Evolutionary conservation across 1,140 invertebrate species (phyloP).

Genomic region (Pissodes strobi): DNA sequence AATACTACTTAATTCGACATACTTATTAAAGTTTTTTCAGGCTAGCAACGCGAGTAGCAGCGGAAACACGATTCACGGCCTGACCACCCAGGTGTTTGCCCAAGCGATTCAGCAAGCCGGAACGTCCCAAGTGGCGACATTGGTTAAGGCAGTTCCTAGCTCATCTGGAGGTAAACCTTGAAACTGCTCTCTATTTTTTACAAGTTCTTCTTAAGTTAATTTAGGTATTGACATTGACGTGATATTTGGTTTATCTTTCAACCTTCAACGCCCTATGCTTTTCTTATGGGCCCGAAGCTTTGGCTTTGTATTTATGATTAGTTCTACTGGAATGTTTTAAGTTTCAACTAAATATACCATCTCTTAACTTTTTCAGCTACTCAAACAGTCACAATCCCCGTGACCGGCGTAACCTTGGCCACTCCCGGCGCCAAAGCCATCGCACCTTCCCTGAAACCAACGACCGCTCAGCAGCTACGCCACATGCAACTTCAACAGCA

Average conservation of each 20-base stretch:
- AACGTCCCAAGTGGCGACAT: slow-evolving; percentile 60
- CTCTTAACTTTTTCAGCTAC: slow-evolving; percentile 50
- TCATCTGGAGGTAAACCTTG: slow-evolving; percentile 53
- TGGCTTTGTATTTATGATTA: too few species aligned
- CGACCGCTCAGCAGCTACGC: slow-evolving; percentile 68
- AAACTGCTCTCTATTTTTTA: background rate
- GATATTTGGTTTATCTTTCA: too few species aligned
- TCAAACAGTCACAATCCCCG: slow-evolving; percentile 59
- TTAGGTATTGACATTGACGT: too few species aligned
- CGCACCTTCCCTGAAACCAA: slow-evolving; percentile 59
- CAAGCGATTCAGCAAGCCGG: slow-evolving; percentile 60
- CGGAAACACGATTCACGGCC: slow-evolving; percentile 51
- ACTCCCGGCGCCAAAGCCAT: slow-evolving; percentile 55
- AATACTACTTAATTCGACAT: too few species aligned
- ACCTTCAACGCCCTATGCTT: too few species aligned
- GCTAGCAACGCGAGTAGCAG: slow-evolving; percentile 51
- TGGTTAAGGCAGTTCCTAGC: slow-evolving; percentile 63
- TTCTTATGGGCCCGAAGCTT: too few species aligned
- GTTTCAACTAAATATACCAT: too few species aligned
- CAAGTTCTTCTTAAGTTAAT: too few species aligned
- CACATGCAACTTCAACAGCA: slow-evolving; percentile 73
- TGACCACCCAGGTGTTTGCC: slow-evolving; percentile 62
- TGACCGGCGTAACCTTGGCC: slow-evolving; percentile 55
- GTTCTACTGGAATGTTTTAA: too few species aligned
- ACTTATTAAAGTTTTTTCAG: too few species aligned